Evolutionary conservation across 2,888 invertebrate species (phyloP), one percentile per base, ranked within the genome.

Genomic region (Drosophila emarginata): DNA sequence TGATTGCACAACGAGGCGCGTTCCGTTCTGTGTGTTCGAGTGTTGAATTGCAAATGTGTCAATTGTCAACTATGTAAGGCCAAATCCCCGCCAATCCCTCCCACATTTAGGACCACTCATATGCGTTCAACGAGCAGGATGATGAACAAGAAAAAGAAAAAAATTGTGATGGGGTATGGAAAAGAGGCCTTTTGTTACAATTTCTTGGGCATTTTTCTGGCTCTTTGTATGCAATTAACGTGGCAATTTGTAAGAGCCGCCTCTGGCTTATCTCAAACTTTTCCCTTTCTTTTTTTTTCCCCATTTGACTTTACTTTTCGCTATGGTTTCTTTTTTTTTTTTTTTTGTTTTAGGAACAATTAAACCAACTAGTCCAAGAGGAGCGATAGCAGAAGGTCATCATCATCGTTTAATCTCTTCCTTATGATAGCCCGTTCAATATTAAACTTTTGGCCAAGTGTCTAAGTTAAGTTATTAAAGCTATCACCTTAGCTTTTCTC

Each of bases 21-120:
- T 64, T 60, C 71, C 60, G 40, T 64, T 64, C 45, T 71, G 71
- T 71, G 71, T 45, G 71, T 64, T 78, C 76, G 76, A 87, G 80
- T 84, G 85, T 87, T 86, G 85, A 86, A 86, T 86, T 86, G 85
- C 85, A 86, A 87, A 86, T 86, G 85, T 87, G 87, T 85, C 87
- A 87, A 86, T 86, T 86, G 87, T 86, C 85, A 87, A 82, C 80
- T 84, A 77, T 84, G 77, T 72, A 79, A 78, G 37, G 66, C 67
- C 15, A 56, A 26, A 57, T 23, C 40, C 11, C 26, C 23, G n/a
- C 36, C 4, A 11, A 1, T 4, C 23, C 23, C n/a, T 2, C 6
- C 14, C 12, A 5, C 28, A 45, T 45, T 45, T 45, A 45, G 21
- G 18, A 45, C 11, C 39, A 54, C 32, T 45, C 51, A 51, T 21